These are phyloP conservation scores for Carollia perspicillata DNA, from an alignment of 2,113 vertebrate species.

Conservation along the genomic window DNA sequence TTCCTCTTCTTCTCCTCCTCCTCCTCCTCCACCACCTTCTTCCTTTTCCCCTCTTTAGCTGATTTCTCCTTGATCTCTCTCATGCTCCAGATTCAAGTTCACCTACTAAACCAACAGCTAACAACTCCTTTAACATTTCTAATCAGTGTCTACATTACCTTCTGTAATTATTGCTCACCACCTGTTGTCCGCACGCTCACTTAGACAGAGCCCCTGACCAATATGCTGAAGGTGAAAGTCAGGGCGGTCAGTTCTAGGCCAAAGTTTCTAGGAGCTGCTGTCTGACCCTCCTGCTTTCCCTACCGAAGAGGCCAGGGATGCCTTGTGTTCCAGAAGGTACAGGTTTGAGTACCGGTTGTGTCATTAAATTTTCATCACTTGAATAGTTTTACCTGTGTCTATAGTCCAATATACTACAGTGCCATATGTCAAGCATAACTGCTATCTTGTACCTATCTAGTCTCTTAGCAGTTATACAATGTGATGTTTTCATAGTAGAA, in stretches of 20 bases:
- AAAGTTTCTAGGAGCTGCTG: background rate
- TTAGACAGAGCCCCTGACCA: background rate
- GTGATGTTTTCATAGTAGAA: background rate
- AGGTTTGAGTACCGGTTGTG: background rate
- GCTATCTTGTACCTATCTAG: background rate
- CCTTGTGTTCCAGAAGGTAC: background rate
- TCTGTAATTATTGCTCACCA: background rate
- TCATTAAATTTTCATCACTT: background rate
- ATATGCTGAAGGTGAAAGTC: background rate
- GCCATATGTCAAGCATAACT: background rate
- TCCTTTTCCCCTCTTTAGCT: accelerated
- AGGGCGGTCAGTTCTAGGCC: accelerated
- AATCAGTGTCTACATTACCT: too few relatives aligned
- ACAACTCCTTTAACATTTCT: background rate
- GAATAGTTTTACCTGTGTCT: background rate
- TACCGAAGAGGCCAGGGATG: too few relatives aligned
- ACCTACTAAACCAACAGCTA: background rate
- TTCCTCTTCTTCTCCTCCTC: too few relatives aligned
- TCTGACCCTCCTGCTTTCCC: background rate
- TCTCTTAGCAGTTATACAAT: background rate
- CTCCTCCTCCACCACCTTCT: too few relatives aligned
- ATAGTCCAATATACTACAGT: background rate
- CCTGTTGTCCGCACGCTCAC: background rate
- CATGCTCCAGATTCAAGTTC: background rate
- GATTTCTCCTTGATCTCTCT: background rate